Percentiles rank a stretch among this genome's conserved stretches.
phyloP scores from a whole-genome alignment of 2,888 invertebrate genomes.

The Cryptocheilus praepositus region DNA sequence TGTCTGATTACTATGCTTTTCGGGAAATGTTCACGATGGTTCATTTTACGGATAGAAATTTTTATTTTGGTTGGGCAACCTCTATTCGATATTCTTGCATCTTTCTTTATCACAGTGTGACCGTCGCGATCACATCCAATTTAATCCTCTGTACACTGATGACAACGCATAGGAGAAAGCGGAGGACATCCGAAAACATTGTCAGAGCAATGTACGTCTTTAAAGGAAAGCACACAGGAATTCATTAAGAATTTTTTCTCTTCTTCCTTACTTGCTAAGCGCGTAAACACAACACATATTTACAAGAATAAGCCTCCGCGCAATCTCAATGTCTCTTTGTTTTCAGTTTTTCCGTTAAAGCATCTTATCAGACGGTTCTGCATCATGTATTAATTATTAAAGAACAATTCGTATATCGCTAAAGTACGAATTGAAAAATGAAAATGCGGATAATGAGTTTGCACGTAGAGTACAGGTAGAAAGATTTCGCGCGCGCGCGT shows the following conservation, averaged over 20 bases:
- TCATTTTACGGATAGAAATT: no score
- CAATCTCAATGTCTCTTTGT: constrained; percentile 42
- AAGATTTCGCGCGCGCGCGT: no score
- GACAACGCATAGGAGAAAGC: no score
- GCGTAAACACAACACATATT: constrained; percentile 57
- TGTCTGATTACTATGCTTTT: no score
- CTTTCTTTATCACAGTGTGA: no score
- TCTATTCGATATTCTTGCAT: no score
- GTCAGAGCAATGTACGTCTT: no score
- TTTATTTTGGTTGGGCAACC: no score
- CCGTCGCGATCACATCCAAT: no score
- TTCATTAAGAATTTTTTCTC: constrained; percentile 51
- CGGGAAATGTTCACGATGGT: no score
- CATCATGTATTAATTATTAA: constrained; percentile 41
- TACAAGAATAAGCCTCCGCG: constrained; percentile 58
- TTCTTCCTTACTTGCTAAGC: constrained; percentile 51
- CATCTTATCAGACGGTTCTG: constrained; percentile 35
- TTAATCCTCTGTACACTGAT: no score
- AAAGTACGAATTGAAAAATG: constrained; percentile 53
- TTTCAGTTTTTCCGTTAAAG: constrained; percentile 37
- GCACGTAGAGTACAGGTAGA: constrained; percentile 51
- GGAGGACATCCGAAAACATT: no score
- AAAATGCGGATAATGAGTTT: constrained; percentile 63
- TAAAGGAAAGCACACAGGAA: constrained; percentile 36
- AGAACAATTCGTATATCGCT: constrained; percentile 49